A percentile compares a stretch with the other conserved stretches of the same genome.
Conservation (phyloP, 2,113 vertebrate species). For the Ceratotherium simum region DNA sequence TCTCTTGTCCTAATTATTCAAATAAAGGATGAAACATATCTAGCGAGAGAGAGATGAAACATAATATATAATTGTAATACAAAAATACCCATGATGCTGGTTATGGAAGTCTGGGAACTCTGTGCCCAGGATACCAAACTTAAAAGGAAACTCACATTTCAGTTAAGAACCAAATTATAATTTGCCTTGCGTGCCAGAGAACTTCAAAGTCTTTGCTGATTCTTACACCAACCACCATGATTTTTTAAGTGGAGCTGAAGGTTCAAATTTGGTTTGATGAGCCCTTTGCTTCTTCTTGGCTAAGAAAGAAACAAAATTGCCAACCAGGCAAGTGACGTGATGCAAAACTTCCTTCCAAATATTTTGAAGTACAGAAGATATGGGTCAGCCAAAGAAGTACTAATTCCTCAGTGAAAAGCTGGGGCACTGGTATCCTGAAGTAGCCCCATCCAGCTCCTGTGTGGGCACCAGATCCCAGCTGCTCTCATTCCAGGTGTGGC, state of each 20-base stretch:
- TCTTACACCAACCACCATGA: constrained; percentile 60
- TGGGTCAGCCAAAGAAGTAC: constrained; percentile 62
- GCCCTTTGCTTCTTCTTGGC: constrained; percentile 74
- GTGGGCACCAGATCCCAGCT: not conserved
- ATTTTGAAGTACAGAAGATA: constrained; percentile 13
- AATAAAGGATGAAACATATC: not conserved
- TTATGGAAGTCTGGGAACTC: not conserved
- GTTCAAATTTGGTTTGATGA: constrained; percentile 72
- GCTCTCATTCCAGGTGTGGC: not conserved
- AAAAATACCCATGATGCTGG: constrained; percentile 43
- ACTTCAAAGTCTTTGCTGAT: constrained; percentile 74
- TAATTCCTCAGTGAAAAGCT: constrained; percentile 13
- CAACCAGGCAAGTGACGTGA: constrained; percentile 55
- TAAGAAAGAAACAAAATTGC: constrained; percentile 65
- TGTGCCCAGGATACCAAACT: not conserved
- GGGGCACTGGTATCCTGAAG: not conserved
- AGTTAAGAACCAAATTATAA: constrained; percentile 71
- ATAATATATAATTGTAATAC: not conserved
- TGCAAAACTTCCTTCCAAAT: constrained; percentile 50
- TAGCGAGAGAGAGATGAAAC: constrained; percentile 30
- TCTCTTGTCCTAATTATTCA: not conserved
- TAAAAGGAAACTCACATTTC: constrained; percentile 65
- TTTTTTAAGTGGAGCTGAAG: constrained; percentile 66
- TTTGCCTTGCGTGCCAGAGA: constrained; percentile 51
- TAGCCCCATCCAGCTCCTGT: not conserved